Base-by-base conservation (phyloP, 2,888 invertebrate genomes). In the Athetis lepigone region DNA sequence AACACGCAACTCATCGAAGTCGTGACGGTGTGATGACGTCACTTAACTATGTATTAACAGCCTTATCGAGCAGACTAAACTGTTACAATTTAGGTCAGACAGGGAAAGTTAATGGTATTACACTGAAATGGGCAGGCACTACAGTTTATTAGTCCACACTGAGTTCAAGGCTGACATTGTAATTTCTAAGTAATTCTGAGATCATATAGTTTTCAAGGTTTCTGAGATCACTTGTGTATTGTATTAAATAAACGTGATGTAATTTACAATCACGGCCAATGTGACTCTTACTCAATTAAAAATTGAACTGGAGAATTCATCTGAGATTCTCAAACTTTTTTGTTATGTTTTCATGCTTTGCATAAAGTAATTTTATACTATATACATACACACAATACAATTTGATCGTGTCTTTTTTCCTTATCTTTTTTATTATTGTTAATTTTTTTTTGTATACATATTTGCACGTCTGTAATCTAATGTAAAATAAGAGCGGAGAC, bases 11-110 rank as follows among this genome's bases (percentile, higher is more conserved):
- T 85, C 87, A 84, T 85, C 83, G 82, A 72, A 71, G 74, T 77
- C 83, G 83, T 90, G 88, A 89, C 90, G 90, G 81, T 67, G 76
- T 70, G 68, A 75, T 92, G 90, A 90, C 90, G 89, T 88, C 90
- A 90, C 85, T 73, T 72, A 74, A 79, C 75, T 69, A 71, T 80
- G 71, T 83, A 83, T 79, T 82, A 73, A 72, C 77, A 77, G 68
- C 81, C 78, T 84, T 80, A 83, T 80, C 75, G 54, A 62, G 65
- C 72, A 67, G 46, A 39, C 56, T 55, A 58, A 66, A 56, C 59
- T 50, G 52, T 63, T 60, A 51, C 59, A 54, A 82, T 75, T 66
- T 67, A 68, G 82, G 76, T 76, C 78, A 76, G 65, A 67, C 56
- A 52, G 70, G 61, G 63, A 54, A 70, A 74, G 51, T 57, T 70